Evolutionary conservation across 2,797 vertebrate genomes (phyloP), one percentile per base, ranked within the genome.

Genomic region (Gymnocypris eckloni): DNA sequence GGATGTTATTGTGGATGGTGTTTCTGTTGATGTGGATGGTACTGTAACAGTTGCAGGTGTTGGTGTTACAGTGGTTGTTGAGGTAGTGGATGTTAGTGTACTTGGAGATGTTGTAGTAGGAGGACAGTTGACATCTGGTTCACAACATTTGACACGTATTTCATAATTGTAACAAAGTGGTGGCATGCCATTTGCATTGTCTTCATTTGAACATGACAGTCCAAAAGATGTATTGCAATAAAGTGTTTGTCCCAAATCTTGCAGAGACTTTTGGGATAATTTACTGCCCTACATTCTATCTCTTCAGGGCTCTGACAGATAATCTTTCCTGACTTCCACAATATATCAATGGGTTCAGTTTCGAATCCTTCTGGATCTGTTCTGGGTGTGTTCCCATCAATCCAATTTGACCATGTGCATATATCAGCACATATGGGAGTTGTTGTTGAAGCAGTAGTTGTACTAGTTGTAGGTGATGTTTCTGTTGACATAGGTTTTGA

Each of bases 331-430:
- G 93, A 89, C 0, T 90, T 72, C 70, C 83, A 92, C 83, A 97
- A 93, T 3, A 93, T 89, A 8, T 91, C 43, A 83, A 96, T 92
- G 0, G 93, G 93, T 89, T 98, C 96, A 87, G 88, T 92, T 73
- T 97, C 97, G 16, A 95, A 96, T 0, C 93, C 94, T 0, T 94
- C 20, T 0, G 52, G 69, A 3, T 91, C 94, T 39, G 1, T 5
- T 0, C 69, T 89, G 12, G 93, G 96, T 16, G 82, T 88, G 76
- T 89, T 83, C 2, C 90, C 86, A 0, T 95, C 94, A 11, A 92
- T 91, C 97, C 97, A 97, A 0, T 69, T 0, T 1, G 96, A 94
- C 96, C 96, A 97, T 0, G 66, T 0, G 83, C 96, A 97, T 39
- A 3, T 39, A 39, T 39, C 4, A 39, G 5, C 4, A 39, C 39